phyloP scores from a whole-genome alignment of 2,888 invertebrate species.

The Trichopoda pennipes region DNA sequence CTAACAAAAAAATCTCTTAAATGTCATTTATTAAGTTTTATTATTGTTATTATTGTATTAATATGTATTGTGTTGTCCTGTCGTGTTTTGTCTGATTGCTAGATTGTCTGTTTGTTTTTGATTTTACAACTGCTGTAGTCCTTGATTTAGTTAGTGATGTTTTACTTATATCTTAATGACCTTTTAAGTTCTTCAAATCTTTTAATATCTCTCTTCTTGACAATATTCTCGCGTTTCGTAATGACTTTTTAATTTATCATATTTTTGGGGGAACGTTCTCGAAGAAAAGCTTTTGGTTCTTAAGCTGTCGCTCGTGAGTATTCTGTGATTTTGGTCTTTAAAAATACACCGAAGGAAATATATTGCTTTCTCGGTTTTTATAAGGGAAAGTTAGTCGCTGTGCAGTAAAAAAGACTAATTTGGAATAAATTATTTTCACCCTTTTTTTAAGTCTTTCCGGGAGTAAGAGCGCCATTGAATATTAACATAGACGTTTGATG shows the following conservation, averaged over 20 bases:
- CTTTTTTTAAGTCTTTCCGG: too few species aligned
- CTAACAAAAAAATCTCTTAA: conserved; percentile 25
- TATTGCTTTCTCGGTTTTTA: too few species aligned
- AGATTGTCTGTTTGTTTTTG: conserved; percentile 1
- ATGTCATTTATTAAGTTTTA: conserved; percentile 52
- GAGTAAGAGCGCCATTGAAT: too few species aligned
- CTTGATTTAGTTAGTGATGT: conserved; percentile 7
- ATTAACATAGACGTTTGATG: too few species aligned
- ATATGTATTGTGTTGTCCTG: conserved; percentile 14
- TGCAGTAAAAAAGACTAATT: too few species aligned
- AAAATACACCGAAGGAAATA: too few species aligned
- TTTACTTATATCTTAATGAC: conserved; percentile 56
- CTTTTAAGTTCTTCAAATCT: conserved; percentile 44
- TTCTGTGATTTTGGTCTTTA: too few species aligned
- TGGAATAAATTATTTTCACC: too few species aligned
- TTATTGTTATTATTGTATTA: conserved; percentile 10
- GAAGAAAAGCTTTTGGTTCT: too few species aligned
- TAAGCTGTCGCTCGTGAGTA: too few species aligned
- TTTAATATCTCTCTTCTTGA: conserved; percentile 29
- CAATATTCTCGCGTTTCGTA: conserved; percentile 4
- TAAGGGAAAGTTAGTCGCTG: too few species aligned
- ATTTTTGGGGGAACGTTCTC: background rate
- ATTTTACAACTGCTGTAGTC: background rate
- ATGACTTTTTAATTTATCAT: background rate
- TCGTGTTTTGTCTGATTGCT: conserved; percentile 12